Base-by-base conservation (phyloP, 2,888 invertebrate species). In the Adela reaumurella region DNA sequence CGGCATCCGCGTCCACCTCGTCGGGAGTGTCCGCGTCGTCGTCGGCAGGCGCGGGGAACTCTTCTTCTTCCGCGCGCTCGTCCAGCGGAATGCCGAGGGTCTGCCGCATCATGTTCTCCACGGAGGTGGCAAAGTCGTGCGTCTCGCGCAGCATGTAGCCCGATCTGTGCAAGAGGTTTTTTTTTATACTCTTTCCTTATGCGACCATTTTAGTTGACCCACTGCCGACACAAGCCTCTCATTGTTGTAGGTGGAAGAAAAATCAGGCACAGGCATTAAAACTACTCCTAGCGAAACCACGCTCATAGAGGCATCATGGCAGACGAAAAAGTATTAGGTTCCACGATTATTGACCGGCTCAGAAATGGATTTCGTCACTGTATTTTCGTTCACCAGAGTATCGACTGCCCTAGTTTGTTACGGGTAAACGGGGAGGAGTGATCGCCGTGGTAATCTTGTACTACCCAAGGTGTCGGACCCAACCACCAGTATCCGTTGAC, bases 131-230 rank as follows among this genome's bases (percentile, higher is more conserved):
- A 77, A 98, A 97, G 55, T 88, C 88, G 19, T 19, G 18, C 0
- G 93, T 89, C 65, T 95, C 94, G 55, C 83, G 82, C 50, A 99
- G 83, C 87, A 91, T 87, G 73, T 87, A 99, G n/a, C 98, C 98
- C 3, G 97, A 97, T 52, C 69, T 60, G 53, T 35, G 35, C 11
- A 24, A 20, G 18, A 28, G n/a, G n/a, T n/a, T n/a, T n/a, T n/a
- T 20, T 42, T 17, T 17, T 4, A 42, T 42, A 29, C 10, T 29
- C 10, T 44, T 29, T 29, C 10, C 14, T 29, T 29, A 29, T 11
- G 14, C 14, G 35, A n/a, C 14, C 35, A 29, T 14, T 11, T 29
- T 29, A 29, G 14, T 29, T 11, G 35, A 29, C n/a, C n/a, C n/a
- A n/a, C n/a, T n/a, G n/a, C n/a, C n/a, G n/a, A 19, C 28, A 19